Base-by-base conservation (phyloP, 2,797 vertebrate genomes). In the Galagoides demidoff region DNA sequence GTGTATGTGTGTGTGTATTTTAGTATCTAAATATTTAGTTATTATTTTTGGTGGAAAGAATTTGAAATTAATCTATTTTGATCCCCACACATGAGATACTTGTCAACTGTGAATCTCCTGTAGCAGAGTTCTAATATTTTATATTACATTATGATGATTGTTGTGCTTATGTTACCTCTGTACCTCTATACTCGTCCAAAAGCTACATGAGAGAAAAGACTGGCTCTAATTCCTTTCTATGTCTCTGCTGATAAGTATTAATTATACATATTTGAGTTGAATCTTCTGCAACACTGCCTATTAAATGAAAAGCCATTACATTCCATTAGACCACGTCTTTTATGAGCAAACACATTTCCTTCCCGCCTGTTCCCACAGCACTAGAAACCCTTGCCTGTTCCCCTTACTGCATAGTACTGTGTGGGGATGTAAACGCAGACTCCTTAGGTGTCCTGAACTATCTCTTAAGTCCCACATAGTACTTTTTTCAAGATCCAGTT, bases 21-120 rank as follows among this genome's bases (percentile, higher is more conserved):
- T 79, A 95, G 90, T 97, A 96, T 97, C 96, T 97, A 96, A 91
- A 93, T 91, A 97, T 94, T 95, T 95, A 96, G 95, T 96, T 97
- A 96, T 97, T 98, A 90, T 98, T 98, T 98, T 96, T 96, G 97
- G 95, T 96, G 95, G 97, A 97, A 97, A 78, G 7, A 25, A 68
- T 77, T 77, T 78, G 23, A 57, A 84, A 61, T 66, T n/a, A 71
- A 45, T 74, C 37, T 71, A 5, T 3, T 93, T 74, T 94, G 29
- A 87, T 31, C 4, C 2, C 16, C 23, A 74, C 39, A 85, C 66
- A 90, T 83, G n/a, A 77, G 25, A 49, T 11, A 52, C 25, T 64
- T 78, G 90, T 90, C 52, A 89, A 49, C 23, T 70, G 34, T 85
- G 29, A 94, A 27, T 92, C 52, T 83, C 64, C 22, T 55, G 3